phyloP scores from a whole-genome alignment of 2,797 vertebrate genomes.

The Leucoraja ocellata region DNA sequence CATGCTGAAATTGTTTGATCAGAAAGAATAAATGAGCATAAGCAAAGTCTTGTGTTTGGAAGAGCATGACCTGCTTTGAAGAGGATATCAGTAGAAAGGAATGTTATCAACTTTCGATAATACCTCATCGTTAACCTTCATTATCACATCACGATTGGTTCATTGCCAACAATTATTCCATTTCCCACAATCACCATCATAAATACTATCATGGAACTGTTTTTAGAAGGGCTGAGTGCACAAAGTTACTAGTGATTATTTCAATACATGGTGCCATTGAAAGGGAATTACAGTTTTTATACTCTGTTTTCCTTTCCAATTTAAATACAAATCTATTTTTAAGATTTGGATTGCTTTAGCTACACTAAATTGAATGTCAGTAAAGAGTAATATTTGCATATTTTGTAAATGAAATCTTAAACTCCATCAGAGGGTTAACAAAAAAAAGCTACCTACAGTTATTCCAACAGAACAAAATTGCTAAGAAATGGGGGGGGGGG shows the following conservation, averaged over 20 bases:
- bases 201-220: not conserved
- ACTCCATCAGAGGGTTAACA: not conserved
- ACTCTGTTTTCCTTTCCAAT: not conserved
- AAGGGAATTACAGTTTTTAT: not conserved
- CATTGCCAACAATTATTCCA: not conserved
- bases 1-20: conserved; percentile 59
- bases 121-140: not conserved
- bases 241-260: not conserved
- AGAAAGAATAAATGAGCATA: conserved; percentile 14
- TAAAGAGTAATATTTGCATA: not conserved
- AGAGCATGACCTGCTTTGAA: not conserved
- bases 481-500: no score
- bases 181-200: not conserved
- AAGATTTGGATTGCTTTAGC: not conserved
- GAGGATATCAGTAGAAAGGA: not conserved
- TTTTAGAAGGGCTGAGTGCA: not conserved
- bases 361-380: not conserved
- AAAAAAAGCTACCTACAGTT: not conserved
- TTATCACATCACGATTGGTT: not conserved
- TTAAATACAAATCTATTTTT: not conserved
- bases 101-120: not conserved
- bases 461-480: not conserved
- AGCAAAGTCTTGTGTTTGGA: conserved; percentile 11
- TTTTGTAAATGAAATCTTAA: not conserved
- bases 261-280: not conserved